Evolutionary conservation across 2,888 invertebrate genomes (phyloP), one percentile per base, ranked within the genome.

Genomic region (Euzophera pinguis): DNA sequence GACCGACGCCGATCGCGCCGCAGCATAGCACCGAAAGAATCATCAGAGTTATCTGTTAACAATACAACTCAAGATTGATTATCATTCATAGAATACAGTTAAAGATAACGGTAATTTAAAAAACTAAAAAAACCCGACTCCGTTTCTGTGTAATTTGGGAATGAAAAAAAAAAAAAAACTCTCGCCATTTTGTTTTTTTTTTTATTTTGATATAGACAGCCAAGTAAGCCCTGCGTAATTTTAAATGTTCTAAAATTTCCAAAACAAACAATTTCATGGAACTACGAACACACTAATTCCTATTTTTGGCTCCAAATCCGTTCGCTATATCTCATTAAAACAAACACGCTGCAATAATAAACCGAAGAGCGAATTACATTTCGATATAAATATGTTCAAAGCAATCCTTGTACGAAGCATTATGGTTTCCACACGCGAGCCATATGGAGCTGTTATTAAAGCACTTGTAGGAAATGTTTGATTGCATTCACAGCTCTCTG

Each of bases 1-100:
- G 93, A 29, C 93, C 98, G 51, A 97, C 93, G 52, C 97, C 98
- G 63, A 98, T 94, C 6, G 97, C 95, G 56, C 96, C 97, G 87
- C 97, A 97, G 76, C 97, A 97, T 61, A 97, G 91, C 56, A 98
- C 94, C 50, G 97, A 95, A 12, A 95, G 94, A 57, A 95, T 93
- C 73, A 95, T 95, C 52, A 96, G 90, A 14, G 94, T 93, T 78
- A 95, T 84, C 91, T 91, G 39, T 16, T 8, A 79, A 7, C 47
- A 50, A 22, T 5, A 22, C 3, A 22, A 22, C 2, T 22, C 22
- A 22, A 22, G 5, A 22, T 22, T 22, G 5, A n/a, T n/a, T n/a
- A n/a, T n/a, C n/a, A n/a, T n/a, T n/a, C n/a, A n/a, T n/a, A n/a
- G n/a, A n/a, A n/a, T n/a, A n/a, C n/a, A n/a, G n/a, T n/a, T n/a